Evolutionary conservation across 2,797 vertebrate genomes (phyloP).

Genomic region (Intellagama lesueurii): DNA sequence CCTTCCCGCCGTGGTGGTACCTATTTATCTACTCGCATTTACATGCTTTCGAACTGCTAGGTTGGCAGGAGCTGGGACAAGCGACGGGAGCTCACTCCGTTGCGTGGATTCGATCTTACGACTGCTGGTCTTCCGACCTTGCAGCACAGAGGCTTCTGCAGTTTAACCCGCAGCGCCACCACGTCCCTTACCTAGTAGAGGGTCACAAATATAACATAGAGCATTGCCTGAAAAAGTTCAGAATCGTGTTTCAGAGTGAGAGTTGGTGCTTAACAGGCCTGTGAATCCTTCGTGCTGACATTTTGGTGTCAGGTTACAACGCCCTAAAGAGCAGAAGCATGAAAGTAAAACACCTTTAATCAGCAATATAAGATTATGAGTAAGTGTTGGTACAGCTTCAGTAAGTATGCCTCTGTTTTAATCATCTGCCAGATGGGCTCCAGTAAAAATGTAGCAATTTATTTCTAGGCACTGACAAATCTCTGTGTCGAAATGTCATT

Average conservation of each 20-base stretch:
- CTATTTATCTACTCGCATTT: too few relatives aligned
- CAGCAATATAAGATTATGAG: background rate
- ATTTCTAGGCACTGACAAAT: conserved; percentile 3
- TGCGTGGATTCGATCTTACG: too few relatives aligned
- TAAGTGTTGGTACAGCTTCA: background rate
- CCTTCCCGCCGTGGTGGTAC: too few relatives aligned
- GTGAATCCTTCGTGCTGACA: background rate
- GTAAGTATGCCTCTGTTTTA: background rate
- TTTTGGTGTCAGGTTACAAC: background rate
- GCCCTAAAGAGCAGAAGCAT: background rate
- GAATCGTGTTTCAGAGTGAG: background rate
- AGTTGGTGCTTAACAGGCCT: background rate
- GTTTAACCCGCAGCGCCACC: too few relatives aligned
- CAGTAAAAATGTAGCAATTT: conserved; percentile 4
- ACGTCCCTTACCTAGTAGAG: background rate
- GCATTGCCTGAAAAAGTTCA: background rate
- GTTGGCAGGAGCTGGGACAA: too few relatives aligned
- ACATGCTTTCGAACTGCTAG: too few relatives aligned
- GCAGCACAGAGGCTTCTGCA: too few relatives aligned
- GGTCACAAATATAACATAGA: background rate
- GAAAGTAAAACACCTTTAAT: conserved; percentile 3
- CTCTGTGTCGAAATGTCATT: conserved; percentile 11
- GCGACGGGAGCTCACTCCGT: too few relatives aligned
- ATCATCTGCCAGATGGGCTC: background rate
- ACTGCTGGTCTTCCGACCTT: too few relatives aligned